Evolutionary conservation across 2,113 vertebrate species (phyloP), one percentile per base, ranked within the genome.

Genomic region (Serilophus lunatus): DNA sequence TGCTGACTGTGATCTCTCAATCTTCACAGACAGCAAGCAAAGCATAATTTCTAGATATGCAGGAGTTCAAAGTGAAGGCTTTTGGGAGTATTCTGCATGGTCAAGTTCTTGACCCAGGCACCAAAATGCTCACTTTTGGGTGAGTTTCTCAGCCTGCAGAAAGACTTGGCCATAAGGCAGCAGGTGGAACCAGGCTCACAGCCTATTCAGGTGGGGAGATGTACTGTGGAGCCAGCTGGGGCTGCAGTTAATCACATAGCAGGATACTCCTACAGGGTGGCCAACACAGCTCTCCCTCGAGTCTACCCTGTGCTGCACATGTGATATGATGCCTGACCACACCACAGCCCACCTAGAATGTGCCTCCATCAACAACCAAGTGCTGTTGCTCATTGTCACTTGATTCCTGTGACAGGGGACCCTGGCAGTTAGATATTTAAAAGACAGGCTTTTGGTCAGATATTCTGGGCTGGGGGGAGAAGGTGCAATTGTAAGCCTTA

Each of bases 361-460:
- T 25, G 16, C 19, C 51, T 69, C 36, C 17, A 25, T 51, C 31
- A 15, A 10, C 15, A 60, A 3, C 19, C 69, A 16, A 25, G 45
- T 19, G 13, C 63, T 51, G 44, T 3, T 68, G 54, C 47, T 42
- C 19, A 0, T 26, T 47, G 28, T n/a, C 36, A 3, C n/a, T 40
- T 13, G 24, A 13, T 78, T 38, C 9, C 0, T 6, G 29, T 28
- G 78, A n/a, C 19, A 23, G 20, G 16, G 36, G 15, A 36, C 25
- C 5, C 8, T 29, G 61, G 28, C n/a, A 51, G 45, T 3, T 36
- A 63, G 45, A 38, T 0, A 0, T 4, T 25, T 35, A n/a, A 40
- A 44, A 50, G 28, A 51, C 3, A 28, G 33, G 20, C 13, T 69
- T 53, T 53, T 40, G 54, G 36, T 18, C 60, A 17, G 35, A 28